Conservation (phyloP, 1,140 invertebrate genomes). For the Papilio polyxenes region DNA sequence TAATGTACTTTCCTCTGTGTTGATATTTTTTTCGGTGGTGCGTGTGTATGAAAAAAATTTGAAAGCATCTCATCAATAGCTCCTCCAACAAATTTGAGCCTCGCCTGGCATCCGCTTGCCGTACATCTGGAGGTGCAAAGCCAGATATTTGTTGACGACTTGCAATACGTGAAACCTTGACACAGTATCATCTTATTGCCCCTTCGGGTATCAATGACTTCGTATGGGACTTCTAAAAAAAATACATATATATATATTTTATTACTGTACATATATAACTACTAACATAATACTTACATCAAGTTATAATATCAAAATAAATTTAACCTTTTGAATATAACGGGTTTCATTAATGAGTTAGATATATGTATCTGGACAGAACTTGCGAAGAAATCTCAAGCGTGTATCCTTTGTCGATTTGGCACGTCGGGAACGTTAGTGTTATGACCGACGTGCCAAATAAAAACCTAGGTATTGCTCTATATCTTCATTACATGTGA, state of each 20-base stretch:
- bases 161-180: constrained; percentile 7
- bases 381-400: too few relatives aligned
- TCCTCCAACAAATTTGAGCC: neutral
- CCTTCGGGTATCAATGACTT: neutral
- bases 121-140: constrained; percentile 4
- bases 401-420: too few relatives aligned
- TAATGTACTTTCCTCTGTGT: neutral
- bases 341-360: too few relatives aligned
- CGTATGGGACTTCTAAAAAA: constrained; percentile 2
- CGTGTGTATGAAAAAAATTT: neutral
- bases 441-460: too few relatives aligned
- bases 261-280: too few relatives aligned
- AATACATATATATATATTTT: too few relatives aligned
- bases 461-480: too few relatives aligned
- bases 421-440: too few relatives aligned
- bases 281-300: neutral
- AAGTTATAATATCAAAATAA: neutral
- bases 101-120: neutral
- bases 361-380: too few relatives aligned
- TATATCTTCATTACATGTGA: too few relatives aligned
- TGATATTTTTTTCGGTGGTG: neutral
- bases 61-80: neutral
- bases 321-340: too few relatives aligned
- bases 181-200: constrained; percentile 8
- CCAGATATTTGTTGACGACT: neutral